phyloP scores from a whole-genome alignment of 1,140 invertebrate genomes.

The Drosophila ambigua region DNA sequence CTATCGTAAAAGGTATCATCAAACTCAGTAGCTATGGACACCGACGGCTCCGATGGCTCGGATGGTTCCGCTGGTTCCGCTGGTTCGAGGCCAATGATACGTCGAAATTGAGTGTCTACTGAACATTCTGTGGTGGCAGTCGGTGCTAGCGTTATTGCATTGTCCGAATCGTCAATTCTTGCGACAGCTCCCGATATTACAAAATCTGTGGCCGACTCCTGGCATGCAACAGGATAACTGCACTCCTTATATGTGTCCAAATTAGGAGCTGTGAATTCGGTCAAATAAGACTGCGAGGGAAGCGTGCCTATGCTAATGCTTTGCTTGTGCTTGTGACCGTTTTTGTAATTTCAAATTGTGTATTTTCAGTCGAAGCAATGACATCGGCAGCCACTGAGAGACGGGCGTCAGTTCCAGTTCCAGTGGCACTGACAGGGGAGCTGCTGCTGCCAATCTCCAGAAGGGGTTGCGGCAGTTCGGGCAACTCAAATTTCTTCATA shows the following conservation, averaged over 20 bases:
- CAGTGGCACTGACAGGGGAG: neutral
- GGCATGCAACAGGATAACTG: neutral
- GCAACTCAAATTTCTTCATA: conserved; percentile 73
- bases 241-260: neutral
- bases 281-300: conserved; percentile 5
- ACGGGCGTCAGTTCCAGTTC: neutral
- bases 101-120: conserved; percentile 7
- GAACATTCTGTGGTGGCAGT: conserved; percentile 24
- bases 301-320: conserved; percentile 6
- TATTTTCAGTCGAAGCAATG: neutral
- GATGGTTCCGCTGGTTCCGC: neutral
- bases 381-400: neutral
- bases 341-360: neutral
- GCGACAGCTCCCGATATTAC: too few relatives aligned
- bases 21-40: conserved; percentile 30
- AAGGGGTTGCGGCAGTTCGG: conserved; percentile 63
- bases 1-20: conserved; percentile 80
- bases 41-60: neutral
- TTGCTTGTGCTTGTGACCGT: neutral
- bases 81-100: neutral
- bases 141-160: neutral
- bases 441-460: conserved; percentile 21
- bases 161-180: neutral
- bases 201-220: neutral
- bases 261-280: neutral